phyloP scores from a whole-genome alignment of 2,888 invertebrate species.

The Scrobipalpa atriplicella region DNA sequence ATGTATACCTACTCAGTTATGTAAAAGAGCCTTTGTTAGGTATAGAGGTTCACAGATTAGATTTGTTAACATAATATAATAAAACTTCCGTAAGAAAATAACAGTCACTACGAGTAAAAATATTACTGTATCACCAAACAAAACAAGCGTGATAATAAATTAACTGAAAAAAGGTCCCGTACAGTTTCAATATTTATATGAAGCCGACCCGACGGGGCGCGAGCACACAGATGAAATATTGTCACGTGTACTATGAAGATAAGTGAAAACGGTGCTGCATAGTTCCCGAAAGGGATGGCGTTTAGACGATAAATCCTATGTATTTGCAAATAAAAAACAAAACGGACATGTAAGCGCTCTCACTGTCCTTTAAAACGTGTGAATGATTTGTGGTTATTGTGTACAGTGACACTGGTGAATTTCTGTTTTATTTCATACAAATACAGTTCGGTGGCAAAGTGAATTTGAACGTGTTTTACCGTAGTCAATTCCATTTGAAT shows the following conservation, averaged over 20 bases:
- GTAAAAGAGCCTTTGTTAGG: too few species aligned
- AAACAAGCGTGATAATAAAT: constrained; percentile 48
- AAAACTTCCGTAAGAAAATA: constrained; percentile 25
- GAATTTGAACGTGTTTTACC: too few species aligned
- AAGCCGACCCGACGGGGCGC: constrained; percentile 35
- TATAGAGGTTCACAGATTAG: too few species aligned
- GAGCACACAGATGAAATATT: constrained; percentile 40
- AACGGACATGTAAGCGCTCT: not conserved
- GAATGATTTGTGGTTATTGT: constrained; percentile 5
- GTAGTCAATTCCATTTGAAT: too few species aligned
- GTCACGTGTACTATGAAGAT: constrained; percentile 39
- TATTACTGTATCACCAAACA: not conserved
- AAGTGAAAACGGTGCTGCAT: constrained; percentile 35
- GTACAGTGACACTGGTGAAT: too few species aligned
- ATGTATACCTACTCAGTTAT: too few species aligned
- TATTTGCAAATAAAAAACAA: constrained; percentile 7
- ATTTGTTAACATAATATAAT: too few species aligned
- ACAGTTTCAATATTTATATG: constrained; percentile 51
- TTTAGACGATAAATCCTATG: constrained; percentile 17
- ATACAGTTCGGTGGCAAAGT: too few species aligned
- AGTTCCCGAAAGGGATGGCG: constrained; percentile 30
- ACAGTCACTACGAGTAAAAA: constrained; percentile 36
- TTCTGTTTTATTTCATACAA: too few species aligned
- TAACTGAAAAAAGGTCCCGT: constrained; percentile 51
- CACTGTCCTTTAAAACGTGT: constrained; percentile 3